Evolutionary conservation across 37 sponge, comb jelly and placozoan genomes (phyloP).

Genomic region (Cliona cf. orientalis): DNA sequence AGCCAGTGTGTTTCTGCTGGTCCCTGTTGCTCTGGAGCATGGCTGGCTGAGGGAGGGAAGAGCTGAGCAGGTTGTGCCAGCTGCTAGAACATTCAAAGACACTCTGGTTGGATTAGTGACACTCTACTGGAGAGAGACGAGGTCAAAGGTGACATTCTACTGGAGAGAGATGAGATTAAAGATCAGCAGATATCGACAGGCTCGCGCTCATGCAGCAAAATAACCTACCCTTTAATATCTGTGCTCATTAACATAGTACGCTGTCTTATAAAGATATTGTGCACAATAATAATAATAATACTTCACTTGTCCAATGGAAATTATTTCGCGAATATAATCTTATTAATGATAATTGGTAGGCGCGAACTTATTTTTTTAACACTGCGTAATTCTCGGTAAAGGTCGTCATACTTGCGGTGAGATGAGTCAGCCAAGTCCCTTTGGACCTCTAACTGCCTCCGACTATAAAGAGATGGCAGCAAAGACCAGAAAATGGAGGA

Average conservation of each 20-base stretch:
- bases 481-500: not conserved
- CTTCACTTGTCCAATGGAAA: not conserved
- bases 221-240: too few species aligned
- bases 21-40: conserved; percentile 14
- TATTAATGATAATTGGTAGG: too few species aligned
- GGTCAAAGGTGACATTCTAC: not conserved
- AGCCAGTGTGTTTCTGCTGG: conserved; percentile 7
- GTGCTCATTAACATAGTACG: not conserved
- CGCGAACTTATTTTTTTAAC: not conserved
- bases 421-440: not conserved
- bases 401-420: not conserved
- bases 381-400: not conserved
- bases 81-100: not conserved
- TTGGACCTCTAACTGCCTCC: not conserved
- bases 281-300: not conserved
- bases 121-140: not conserved
- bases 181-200: too few species aligned
- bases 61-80: not conserved
- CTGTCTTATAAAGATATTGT: not conserved
- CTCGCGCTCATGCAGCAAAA: too few species aligned
- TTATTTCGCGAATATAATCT: too few species aligned
- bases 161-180: not conserved
- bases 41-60: not conserved
- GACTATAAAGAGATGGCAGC: conserved; percentile 5
- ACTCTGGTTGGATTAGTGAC: not conserved